Conservation (phyloP, 2,113 vertebrate genomes). For the Mixornis gularis region DNA sequence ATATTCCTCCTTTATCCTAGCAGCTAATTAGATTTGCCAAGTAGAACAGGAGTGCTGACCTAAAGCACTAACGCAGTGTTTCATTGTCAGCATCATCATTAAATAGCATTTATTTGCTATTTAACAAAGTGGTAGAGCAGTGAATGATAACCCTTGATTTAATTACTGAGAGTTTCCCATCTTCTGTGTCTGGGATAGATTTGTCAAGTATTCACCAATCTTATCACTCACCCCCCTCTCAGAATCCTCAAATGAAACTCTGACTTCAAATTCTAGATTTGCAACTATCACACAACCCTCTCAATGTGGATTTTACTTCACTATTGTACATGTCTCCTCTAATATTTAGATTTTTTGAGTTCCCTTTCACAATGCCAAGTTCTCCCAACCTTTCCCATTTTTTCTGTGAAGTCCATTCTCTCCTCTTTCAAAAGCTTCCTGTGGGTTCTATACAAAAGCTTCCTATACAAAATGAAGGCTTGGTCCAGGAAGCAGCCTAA, state of each 20-base stretch:
- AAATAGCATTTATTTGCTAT: neutral
- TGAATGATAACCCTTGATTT: neutral
- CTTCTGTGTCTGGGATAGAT: neutral
- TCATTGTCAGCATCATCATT: neutral
- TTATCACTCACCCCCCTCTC: neutral
- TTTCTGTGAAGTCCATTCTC: neutral
- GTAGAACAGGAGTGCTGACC: neutral
- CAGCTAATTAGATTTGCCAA: neutral
- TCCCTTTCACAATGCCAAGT: neutral
- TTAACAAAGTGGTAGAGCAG: neutral
- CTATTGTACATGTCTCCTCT: neutral
- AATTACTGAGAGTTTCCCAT: neutral
- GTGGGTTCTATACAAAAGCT: neutral
- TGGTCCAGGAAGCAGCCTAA: neutral
- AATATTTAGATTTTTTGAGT: neutral
- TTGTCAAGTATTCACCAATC: neutral
- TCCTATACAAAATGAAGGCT: neutral
- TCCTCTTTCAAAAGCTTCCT: constrained; percentile 31
- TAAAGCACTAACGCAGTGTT: neutral
- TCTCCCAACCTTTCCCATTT: neutral
- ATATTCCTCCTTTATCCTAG: neutral
- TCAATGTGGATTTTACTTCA: neutral
- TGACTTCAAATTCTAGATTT: neutral
- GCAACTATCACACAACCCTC: neutral
- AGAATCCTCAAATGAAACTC: neutral